A percentile compares a stretch with the other conserved stretches of the same genome.
Conservation (phyloP, 1,140 invertebrate species). For the Scaptodrosophila lebanonensis region DNA sequence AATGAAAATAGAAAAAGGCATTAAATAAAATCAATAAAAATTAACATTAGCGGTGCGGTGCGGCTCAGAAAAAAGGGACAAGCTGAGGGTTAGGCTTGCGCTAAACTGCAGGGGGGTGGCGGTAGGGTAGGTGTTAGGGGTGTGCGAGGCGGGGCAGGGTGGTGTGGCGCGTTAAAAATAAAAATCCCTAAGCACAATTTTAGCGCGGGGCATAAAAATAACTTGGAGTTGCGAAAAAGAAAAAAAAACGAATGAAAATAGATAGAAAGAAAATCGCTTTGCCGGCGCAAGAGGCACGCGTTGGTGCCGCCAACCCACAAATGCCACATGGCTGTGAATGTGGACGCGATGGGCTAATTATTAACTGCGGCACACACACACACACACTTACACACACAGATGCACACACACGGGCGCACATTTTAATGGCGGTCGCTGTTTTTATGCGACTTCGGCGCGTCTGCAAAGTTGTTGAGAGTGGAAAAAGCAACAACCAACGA, state of each 20-base stretch:
- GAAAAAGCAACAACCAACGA: too few relatives aligned
- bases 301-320: background rate
- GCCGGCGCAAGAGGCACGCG: background rate
- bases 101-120: conserved; percentile 7
- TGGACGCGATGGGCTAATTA: too few relatives aligned
- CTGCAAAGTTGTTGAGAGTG: background rate
- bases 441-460: background rate
- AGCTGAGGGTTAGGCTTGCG: conserved; percentile 2
- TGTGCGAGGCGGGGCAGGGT: too few relatives aligned
- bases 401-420: too few relatives aligned
- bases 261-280: background rate
- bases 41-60: conserved; percentile 43
- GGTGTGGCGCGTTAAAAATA: too few relatives aligned
- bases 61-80: background rate
- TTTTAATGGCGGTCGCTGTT: too few relatives aligned
- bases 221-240: background rate
- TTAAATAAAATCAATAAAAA: conserved; percentile 73
- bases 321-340: background rate
- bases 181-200: too few relatives aligned
- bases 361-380: too few relatives aligned
- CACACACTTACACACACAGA: too few relatives aligned
- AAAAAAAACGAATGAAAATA: too few relatives aligned
- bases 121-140: too few relatives aligned
- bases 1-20: conserved; percentile 63
- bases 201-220: background rate